Percentiles rank a stretch among this genome's conserved stretches.
phyloP scores from a whole-genome alignment of 2,888 invertebrate genomes.

The Drosophila mettleri region DNA sequence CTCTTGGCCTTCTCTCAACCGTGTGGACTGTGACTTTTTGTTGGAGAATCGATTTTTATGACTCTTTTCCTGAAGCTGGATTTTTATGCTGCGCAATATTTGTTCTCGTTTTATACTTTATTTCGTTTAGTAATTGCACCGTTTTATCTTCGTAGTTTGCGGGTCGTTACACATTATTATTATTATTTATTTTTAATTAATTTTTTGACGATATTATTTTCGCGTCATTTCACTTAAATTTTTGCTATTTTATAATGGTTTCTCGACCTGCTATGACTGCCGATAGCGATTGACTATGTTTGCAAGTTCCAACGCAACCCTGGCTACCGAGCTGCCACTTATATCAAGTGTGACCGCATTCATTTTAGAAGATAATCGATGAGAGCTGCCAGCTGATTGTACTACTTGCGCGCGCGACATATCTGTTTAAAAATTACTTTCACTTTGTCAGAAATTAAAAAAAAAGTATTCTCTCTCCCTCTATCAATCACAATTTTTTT shows the following conservation, averaged over 20 bases:
- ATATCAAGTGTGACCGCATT: slow-evolving; percentile 22
- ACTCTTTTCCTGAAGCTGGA: slow-evolving; percentile 60
- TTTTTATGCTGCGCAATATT: slow-evolving; percentile 40
- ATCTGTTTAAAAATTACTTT: background rate
- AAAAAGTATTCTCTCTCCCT: background rate
- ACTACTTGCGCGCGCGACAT: background rate
- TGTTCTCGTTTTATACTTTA: slow-evolving; percentile 17
- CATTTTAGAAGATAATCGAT: rapidly evolving
- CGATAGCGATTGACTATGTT: slow-evolving; percentile 46
- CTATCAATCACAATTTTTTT: no score
- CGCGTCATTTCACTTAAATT: slow-evolving; percentile 71
- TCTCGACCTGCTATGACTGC: slow-evolving; percentile 65
- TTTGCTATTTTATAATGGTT: slow-evolving; percentile 70
- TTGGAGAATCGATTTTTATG: slow-evolving; percentile 82
- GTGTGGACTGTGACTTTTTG: slow-evolving; percentile 69
- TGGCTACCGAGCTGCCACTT: slow-evolving; percentile 22
- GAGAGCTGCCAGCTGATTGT: slow-evolving; percentile 15
- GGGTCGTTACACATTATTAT: slow-evolving; percentile 38
- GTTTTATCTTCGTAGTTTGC: slow-evolving; percentile 45
- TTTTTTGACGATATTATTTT: slow-evolving; percentile 44
- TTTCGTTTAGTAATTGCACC: slow-evolving; percentile 41
- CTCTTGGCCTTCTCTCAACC: slow-evolving; percentile 32
- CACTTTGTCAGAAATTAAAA: background rate
- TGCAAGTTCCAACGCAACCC: slow-evolving; percentile 29
- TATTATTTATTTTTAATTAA: slow-evolving; percentile 28